Evolutionary conservation across 2,797 vertebrate genomes (phyloP), one percentile per base, ranked within the genome.

Genomic region (Alfaro cultratus): DNA sequence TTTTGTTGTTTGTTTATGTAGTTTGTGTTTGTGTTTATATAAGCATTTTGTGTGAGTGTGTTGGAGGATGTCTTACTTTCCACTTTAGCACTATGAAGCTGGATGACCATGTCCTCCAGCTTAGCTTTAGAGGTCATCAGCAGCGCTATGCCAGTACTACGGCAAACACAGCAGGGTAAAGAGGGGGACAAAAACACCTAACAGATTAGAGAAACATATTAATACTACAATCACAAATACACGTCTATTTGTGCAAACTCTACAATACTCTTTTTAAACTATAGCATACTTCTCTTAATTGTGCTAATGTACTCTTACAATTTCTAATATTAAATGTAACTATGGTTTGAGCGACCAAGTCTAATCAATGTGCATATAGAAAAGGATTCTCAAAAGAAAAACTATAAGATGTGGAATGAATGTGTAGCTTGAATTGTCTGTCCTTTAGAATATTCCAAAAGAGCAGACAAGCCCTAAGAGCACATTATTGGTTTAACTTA

Each of bases 1-100:
- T 47, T 46, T 80, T 68, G 45, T 57, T 15, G 26, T 29, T 43
- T 43, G 77, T 51, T 82, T 85, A 46, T 47, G 51, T 81, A 62
- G 5, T 71, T 43, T 31, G 43, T 41, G 3, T 45, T 73, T 70
- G 39, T 64, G 49, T 21, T 60, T 75, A 60, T 46, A 21, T 16
- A 26, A 21, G 3, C 13, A 21, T 18, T 55, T 26, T 55, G 18
- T 36, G 55, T 29, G 55, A 23, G 26, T 55, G 26, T 11, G 10
- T 57, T 57, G 10, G 31, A 3, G 5, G 12, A 39, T 2, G 23
- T 64, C 60, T 64, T 64, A 18, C 60, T 62, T 31, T 57, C 55
- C 55, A 57, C 36, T 41, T 12, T 1, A 11, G 36, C 36, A 4
- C 36, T 9, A 10, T 3, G 31, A 34, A 68, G 51, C 23, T 26